Evolutionary conservation across 1,140 invertebrate species (phyloP).

Genomic region (Diprion similis): DNA sequence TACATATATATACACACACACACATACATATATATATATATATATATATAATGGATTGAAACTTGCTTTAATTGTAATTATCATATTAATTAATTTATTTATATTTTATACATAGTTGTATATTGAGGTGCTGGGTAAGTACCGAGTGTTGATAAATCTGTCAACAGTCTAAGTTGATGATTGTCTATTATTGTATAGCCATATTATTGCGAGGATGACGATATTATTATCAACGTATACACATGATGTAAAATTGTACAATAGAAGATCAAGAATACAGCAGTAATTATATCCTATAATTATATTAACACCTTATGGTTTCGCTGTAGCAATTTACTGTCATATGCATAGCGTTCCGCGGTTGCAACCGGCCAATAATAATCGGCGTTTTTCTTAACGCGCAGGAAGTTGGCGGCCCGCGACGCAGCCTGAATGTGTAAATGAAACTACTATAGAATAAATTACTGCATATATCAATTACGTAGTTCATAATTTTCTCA

Average conservation of each 20-base stretch:
- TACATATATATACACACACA: too few relatives aligned
- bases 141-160: not conserved
- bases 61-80: constrained; percentile 2
- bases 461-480: constrained; percentile 1
- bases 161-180: not conserved
- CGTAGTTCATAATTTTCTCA: not conserved
- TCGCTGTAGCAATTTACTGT: too few relatives aligned
- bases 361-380: too few relatives aligned
- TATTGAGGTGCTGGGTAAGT: not conserved
- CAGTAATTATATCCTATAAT: not conserved
- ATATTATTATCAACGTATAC: too few relatives aligned
- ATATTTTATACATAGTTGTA: not conserved
- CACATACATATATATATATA: too few relatives aligned
- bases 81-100: not conserved
- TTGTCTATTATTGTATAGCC: not conserved
- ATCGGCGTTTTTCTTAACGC: too few relatives aligned
- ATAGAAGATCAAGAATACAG: not conserved
- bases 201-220: not conserved
- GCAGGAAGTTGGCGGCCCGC: too few relatives aligned
- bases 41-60: too few relatives aligned
- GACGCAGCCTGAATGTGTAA: too few relatives aligned
- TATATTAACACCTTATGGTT: not conserved
- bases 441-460: not conserved
- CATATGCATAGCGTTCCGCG: too few relatives aligned
- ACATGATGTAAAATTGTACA: too few relatives aligned